Percentiles rank a stretch among this genome's conserved stretches.
phyloP scores from a whole-genome alignment of 2,797 vertebrate species.

The Rhinogobio ventralis region DNA sequence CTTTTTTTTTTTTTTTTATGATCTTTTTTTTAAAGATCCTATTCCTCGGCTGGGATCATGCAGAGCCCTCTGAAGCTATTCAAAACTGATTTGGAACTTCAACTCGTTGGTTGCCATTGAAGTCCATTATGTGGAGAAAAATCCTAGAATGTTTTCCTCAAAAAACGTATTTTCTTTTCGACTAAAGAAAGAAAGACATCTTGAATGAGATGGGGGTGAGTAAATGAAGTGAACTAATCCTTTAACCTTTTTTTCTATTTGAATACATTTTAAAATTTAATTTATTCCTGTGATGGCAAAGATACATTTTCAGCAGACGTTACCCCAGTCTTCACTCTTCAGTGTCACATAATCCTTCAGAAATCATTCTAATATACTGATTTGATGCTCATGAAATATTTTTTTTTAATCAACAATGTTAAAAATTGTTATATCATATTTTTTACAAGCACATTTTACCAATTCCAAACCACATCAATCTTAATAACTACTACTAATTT shows the following conservation, averaged over 20 bases:
- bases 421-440: not conserved
- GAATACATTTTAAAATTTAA: not conserved
- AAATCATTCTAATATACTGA: not conserved
- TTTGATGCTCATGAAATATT: not conserved
- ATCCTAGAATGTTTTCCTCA: too few relatives aligned
- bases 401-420: not conserved
- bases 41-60: too few relatives aligned
- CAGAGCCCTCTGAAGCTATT: too few relatives aligned
- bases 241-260: not conserved
- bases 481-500: not conserved
- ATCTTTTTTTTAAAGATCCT: too few relatives aligned
- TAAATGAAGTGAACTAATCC: too few relatives aligned
- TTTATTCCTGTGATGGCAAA: not conserved
- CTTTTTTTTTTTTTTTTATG: too few relatives aligned
- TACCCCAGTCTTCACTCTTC: not conserved
- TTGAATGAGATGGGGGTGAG: too few relatives aligned
- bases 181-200: too few relatives aligned
- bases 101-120: too few relatives aligned
- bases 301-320: not conserved
- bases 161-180: too few relatives aligned
- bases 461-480: not conserved
- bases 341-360: not conserved
- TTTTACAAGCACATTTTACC: not conserved
- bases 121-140: too few relatives aligned
- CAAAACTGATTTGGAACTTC: too few relatives aligned